Base-by-base conservation (phyloP, 2,113 vertebrate species). In the Struthidea cinerea region DNA sequence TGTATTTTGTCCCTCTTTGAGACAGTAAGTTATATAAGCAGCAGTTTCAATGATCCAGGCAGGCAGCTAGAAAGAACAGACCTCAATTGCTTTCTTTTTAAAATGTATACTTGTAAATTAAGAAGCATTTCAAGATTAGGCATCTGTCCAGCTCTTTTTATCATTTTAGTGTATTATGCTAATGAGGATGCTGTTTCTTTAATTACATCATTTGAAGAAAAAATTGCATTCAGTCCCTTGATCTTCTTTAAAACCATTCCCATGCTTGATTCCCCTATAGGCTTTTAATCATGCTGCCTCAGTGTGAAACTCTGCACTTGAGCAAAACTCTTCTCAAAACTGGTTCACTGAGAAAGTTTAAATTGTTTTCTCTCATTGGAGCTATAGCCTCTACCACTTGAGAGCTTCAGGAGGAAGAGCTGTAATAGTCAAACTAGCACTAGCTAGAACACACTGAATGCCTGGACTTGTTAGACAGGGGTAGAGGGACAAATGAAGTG, bases 91-190 rank as follows among this genome's bases (percentile, higher is more conserved):
- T 89, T 79, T 88, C 68, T 84, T 84, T 86, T 89, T 70, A 89
- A 93, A 92, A 91, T 68, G 28, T 71, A 37, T 75, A 89, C 93
- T 96, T 93, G 91, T 87, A 95, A 96, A 95, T 96, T 93, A 95
- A 95, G 84, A 87, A 91, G 84, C 73, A 91, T 91, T 96, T 94
- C 87, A 94, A 94, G 77, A 93, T 97, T 93, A 96, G 95, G 94
- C 95, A 96, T 96, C 94, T 94, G 69, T 94, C 95, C 94, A 96
- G 96, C 92, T 94, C 91, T 93, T 96, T 95, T 97, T 94, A 97
- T 96, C 93, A 96, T 97, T 97, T 95, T 87, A 91, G 44, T 85
- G 44, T 30, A 87, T 96, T 96, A 96, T 96, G 94, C 53, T 96
- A 97, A 96, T 97, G 42, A 96, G n/a, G 63, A 93, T 71, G 87